Percentiles rank a stretch among this genome's conserved stretches.
phyloP scores from a whole-genome alignment of 1,140 invertebrate genomes.

The Drosophila carrolli region DNA sequence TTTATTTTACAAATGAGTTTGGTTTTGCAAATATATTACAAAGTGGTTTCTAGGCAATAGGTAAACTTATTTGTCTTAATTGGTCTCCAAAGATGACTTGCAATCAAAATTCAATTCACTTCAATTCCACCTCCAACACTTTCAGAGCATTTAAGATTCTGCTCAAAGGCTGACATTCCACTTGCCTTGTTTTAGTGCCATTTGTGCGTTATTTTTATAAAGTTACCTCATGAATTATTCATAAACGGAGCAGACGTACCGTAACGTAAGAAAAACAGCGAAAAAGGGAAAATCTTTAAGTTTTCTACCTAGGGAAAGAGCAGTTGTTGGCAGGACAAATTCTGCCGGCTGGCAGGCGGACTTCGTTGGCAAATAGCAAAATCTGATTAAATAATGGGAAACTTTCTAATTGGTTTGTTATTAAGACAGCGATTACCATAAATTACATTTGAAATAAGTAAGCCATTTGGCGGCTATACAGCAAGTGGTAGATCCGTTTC shows the following conservation, averaged over 20 bases:
- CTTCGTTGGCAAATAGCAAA: slow-evolving; percentile 30
- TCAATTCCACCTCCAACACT: slow-evolving; percentile 3
- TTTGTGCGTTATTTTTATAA: slow-evolving; percentile 64
- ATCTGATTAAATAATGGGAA: slow-evolving; percentile 67
- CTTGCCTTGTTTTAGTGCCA: slow-evolving; percentile 50
- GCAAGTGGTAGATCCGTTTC: slow-evolving; percentile 31
- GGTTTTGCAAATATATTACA: too few relatives aligned
- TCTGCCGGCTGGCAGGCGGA: slow-evolving; percentile 14
- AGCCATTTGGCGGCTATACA: slow-evolving; percentile 33
- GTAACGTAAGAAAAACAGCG: slow-evolving; percentile 36
- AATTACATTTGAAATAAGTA: slow-evolving; percentile 44
- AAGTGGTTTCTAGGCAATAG: too few relatives aligned
- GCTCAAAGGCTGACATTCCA: slow-evolving; percentile 37
- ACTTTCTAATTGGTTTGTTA: slow-evolving; percentile 67
- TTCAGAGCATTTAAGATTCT: slow-evolving; percentile 52
- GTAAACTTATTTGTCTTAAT: too few relatives aligned
- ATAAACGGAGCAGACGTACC: slow-evolving; percentile 57
- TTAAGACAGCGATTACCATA: slow-evolving; percentile 65
- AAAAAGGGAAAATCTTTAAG: slow-evolving; percentile 47
- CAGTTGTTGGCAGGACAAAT: slow-evolving; percentile 10
- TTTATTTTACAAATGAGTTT: too few relatives aligned
- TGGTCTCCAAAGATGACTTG: too few relatives aligned
- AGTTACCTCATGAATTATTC: slow-evolving; percentile 71
- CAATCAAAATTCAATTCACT: slow-evolving; percentile 7
- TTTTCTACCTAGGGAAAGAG: slow-evolving; percentile 25